Conservation (phyloP, 2,888 invertebrate genomes). For the Trichogramma evanescens region DNA sequence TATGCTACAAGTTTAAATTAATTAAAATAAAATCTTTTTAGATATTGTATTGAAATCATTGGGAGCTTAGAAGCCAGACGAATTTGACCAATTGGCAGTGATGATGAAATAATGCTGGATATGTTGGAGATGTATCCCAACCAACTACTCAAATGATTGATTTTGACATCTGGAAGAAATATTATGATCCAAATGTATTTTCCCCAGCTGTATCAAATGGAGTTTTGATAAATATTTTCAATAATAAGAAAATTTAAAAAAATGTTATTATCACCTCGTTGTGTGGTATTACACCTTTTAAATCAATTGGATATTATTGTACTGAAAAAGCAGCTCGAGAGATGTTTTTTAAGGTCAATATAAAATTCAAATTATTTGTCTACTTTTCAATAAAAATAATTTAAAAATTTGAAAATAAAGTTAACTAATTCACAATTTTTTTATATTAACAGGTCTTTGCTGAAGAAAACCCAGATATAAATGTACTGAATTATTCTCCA, state of each 20-base stretch:
- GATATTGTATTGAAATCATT: constrained; percentile 50
- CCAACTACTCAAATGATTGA: constrained; percentile 60
- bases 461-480: constrained; percentile 64
- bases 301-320: constrained; percentile 77
- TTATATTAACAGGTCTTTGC: constrained; percentile 55
- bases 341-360: constrained; percentile 68
- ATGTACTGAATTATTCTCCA: constrained; percentile 84
- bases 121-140: constrained; percentile 65
- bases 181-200: constrained; percentile 72
- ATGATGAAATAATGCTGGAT: constrained; percentile 89
- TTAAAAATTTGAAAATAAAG: not conserved
- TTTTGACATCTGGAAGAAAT: constrained; percentile 56
- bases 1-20: not conserved
- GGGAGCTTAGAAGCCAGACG: constrained; percentile 41
- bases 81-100: constrained; percentile 64
- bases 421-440: not conserved
- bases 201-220: constrained; percentile 65
- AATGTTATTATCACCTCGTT: constrained; percentile 73
- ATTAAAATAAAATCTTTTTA: constrained; percentile 17
- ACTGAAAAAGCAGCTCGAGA: constrained; percentile 83
- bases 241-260: constrained; percentile 44
- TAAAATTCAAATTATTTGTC: not conserved
- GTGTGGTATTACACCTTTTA: constrained; percentile 70
- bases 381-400: no score
- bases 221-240: constrained; percentile 63